These are phyloP conservation scores for Acyrthosiphon pisum DNA, from an alignment of 1,140 invertebrate species.

Conservation along the genomic window DNA sequence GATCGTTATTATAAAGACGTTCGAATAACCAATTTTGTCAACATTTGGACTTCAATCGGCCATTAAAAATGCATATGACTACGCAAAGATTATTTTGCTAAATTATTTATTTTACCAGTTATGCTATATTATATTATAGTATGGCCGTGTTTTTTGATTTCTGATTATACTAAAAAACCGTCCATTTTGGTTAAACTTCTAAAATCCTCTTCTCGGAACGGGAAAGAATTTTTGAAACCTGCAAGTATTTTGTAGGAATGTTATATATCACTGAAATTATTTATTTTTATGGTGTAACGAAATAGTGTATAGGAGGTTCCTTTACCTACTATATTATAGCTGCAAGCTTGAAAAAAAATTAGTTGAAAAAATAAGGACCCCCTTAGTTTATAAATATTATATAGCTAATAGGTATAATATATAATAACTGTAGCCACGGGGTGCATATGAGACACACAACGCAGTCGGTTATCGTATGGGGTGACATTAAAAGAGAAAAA, in stretches of 20 bases:
- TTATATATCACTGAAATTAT: background rate
- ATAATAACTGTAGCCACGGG: background rate
- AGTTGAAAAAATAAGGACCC: background rate
- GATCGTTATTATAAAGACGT: too few relatives aligned
- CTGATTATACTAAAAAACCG: too few relatives aligned
- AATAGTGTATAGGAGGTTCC: background rate
- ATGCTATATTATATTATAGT: too few relatives aligned
- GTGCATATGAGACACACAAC: background rate
- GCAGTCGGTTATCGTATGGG: background rate
- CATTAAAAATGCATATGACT: too few relatives aligned
- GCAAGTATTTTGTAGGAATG: background rate
- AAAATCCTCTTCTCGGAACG: background rate
- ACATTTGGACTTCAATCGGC: too few relatives aligned
- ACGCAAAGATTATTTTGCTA: too few relatives aligned
- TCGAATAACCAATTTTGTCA: too few relatives aligned
- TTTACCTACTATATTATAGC: background rate
- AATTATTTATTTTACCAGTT: too few relatives aligned
- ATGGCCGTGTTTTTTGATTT: too few relatives aligned
- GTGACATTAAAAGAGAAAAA: background rate
- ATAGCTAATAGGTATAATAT: background rate
- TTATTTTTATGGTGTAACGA: background rate
- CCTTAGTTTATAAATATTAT: background rate
- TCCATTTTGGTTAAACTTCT: background rate
- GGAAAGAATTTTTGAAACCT: background rate
- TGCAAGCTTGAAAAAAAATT: background rate